Conservation (phyloP, 2,113 vertebrate genomes). For the Mesembrinibis cayennensis region DNA sequence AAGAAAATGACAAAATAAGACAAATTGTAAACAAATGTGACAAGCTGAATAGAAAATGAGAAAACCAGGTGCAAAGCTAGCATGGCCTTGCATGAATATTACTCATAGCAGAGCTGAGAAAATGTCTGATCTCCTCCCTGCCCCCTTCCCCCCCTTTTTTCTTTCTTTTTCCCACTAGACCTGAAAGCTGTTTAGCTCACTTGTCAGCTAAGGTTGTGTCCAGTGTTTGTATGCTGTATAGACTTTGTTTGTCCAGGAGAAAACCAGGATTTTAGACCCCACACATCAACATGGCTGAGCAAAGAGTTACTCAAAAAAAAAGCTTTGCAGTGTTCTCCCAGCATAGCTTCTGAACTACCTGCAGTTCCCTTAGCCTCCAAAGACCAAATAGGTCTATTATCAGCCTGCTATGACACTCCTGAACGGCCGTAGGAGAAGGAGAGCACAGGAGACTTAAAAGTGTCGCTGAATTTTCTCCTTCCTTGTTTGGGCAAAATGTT, state of each 20-base stretch:
- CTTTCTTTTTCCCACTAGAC: not conserved
- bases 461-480: not conserved
- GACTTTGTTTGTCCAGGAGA: not conserved
- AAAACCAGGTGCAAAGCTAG: conserved; percentile 21
- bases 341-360: not conserved
- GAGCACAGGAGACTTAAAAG: not conserved
- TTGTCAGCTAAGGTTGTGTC: not conserved
- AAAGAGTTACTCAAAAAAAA: not conserved
- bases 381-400: not conserved
- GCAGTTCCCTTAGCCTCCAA: not conserved
- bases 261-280: not conserved
- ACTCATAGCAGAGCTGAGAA: not conserved
- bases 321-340: not conserved
- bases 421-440: not conserved
- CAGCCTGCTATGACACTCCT: not conserved
- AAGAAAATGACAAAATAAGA: conserved; percentile 53
- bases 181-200: not conserved
- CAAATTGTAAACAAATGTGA: conserved; percentile 51
- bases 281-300: not conserved
- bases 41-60: conserved; percentile 47
- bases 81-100: conserved; percentile 31
- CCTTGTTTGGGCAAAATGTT: not conserved
- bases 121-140: not conserved
- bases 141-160: not conserved
- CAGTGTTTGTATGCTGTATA: not conserved